Evolutionary conservation across 2,888 invertebrate genomes (phyloP).

Genomic region (Stenodera caucasica): DNA sequence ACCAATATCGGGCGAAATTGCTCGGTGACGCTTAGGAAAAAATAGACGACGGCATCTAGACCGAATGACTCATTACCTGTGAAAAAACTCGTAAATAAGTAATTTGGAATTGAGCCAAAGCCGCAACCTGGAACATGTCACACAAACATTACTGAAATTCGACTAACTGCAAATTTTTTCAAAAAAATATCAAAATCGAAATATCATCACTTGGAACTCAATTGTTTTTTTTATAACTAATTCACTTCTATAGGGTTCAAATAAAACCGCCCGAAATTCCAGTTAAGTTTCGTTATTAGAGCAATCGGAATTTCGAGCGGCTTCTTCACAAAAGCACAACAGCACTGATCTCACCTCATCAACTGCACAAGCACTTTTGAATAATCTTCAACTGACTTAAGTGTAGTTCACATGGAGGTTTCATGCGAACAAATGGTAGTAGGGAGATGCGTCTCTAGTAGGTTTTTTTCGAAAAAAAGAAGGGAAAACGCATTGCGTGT

Average conservation of each 20-base stretch:
- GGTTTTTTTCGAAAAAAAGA: neutral
- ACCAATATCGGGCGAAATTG: too few species aligned
- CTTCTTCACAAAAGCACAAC: constrained; percentile 19
- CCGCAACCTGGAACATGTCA: neutral
- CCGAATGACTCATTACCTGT: constrained; percentile 5
- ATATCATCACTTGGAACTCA: constrained; percentile 37
- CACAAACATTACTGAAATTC: neutral
- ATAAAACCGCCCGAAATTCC: constrained; percentile 41
- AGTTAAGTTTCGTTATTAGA: neutral
- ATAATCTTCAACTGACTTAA: constrained; percentile 7
- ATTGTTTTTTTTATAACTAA: constrained; percentile 28
- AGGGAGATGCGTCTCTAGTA: constrained; percentile 19
- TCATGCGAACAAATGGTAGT: constrained; percentile 2
- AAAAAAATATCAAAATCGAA: neutral
- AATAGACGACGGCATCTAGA: constrained; percentile 3
- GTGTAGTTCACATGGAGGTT: constrained; percentile 23
- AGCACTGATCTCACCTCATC: constrained; percentile 15
- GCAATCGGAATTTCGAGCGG: constrained; percentile 36
- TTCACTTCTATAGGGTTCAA: constrained; percentile 40
- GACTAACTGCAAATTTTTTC: too few species aligned
- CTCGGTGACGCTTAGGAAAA: neutral
- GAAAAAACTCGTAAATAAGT: constrained; percentile 5
- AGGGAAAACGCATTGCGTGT: constrained; percentile 35
- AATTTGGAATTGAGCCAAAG: neutral
- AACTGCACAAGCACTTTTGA: constrained; percentile 24